These are phyloP conservation scores for Perca fluviatilis DNA, from an alignment of 2,113 vertebrate genomes.

Conservation along the genomic window DNA sequence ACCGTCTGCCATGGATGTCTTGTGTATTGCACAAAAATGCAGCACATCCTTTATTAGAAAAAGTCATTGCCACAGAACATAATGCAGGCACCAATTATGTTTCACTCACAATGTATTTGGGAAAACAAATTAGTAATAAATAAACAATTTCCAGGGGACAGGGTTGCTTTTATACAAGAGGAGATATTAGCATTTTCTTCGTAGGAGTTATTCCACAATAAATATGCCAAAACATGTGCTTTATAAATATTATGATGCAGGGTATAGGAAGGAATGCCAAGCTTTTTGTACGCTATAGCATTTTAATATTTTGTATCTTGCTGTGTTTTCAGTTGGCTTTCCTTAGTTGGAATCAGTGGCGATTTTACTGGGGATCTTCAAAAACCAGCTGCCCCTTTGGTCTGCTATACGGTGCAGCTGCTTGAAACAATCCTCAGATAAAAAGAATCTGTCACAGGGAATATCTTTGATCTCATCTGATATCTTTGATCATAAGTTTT, in stretches of 20 bases:
- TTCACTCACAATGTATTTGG: not conserved
- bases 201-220: not conserved
- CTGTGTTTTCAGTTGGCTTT: not conserved
- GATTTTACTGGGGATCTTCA: not conserved
- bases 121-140: not conserved
- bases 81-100: not conserved
- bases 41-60: not conserved
- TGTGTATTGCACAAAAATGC: not conserved
- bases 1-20: not conserved
- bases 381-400: not conserved
- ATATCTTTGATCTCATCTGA: slow-evolving; percentile 6
- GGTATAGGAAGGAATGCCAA: not conserved
- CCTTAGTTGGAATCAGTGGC: not conserved
- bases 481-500: not conserved
- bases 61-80: not conserved
- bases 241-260: not conserved
- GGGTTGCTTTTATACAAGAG: not conserved
- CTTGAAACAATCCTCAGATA: slow-evolving; percentile 19
- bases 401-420: not conserved
- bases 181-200: not conserved
- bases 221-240: not conserved
- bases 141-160: not conserved
- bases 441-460: not conserved
- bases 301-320: not conserved
- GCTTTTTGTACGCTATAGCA: not conserved